A percentile compares a stretch with the other conserved stretches of the same genome.
These are phyloP conservation scores for Oncorhynchus keta DNA, from an alignment of 2,113 vertebrate species.

Conservation along the genomic window DNA sequence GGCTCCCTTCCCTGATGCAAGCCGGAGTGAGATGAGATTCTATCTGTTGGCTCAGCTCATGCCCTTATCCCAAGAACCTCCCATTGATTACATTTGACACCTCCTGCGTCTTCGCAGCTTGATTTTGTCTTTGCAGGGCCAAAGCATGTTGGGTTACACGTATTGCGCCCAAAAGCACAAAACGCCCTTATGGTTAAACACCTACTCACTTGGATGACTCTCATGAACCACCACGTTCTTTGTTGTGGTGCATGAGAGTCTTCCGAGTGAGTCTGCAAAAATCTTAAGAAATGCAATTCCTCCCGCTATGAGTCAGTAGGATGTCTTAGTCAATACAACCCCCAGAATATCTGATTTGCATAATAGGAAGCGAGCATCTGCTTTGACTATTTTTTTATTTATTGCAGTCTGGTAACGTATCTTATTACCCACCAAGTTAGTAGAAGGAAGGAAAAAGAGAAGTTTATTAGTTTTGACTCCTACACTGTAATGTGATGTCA, in stretches of 20 bases:
- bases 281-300: background rate
- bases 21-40: background rate
- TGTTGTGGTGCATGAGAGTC: background rate
- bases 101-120: background rate
- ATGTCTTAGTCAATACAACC: background rate
- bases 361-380: background rate
- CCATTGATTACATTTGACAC: constrained; percentile 20
- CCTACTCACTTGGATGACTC: background rate
- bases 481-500: too few relatives aligned
- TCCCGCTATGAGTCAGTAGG: constrained; percentile 6
- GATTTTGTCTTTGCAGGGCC: background rate
- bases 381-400: background rate
- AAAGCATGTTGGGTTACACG: background rate
- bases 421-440: background rate
- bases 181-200: constrained; percentile 2
- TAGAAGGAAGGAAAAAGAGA: too few relatives aligned
- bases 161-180: background rate
- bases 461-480: too few relatives aligned
- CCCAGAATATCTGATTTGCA: constrained; percentile 3
- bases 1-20: background rate
- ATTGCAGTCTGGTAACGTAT: background rate
- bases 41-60: constrained; percentile 7
- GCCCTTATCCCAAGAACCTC: constrained; percentile 4
- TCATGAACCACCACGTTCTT: background rate
- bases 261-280: too few relatives aligned